phyloP scores from a whole-genome alignment of 1,140 invertebrate species.

The Drosophila parabipectinata region DNA sequence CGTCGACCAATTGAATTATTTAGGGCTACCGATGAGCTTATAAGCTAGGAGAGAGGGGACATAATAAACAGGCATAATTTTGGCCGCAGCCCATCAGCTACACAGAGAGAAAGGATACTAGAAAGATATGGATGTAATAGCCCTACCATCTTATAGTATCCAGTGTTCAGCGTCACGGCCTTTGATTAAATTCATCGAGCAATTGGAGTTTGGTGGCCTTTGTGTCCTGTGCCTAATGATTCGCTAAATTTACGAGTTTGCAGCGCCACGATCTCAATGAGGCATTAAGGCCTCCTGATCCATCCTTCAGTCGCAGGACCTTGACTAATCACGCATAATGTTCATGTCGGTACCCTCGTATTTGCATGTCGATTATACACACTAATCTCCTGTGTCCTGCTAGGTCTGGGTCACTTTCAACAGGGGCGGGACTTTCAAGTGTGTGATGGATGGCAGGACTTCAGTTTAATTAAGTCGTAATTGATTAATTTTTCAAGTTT shows the following conservation, averaged over 20 bases:
- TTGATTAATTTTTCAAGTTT: constrained; percentile 47
- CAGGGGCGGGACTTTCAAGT: constrained; percentile 9
- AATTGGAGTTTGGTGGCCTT: constrained; percentile 32
- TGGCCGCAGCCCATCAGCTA: constrained; percentile 37
- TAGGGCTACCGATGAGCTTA: constrained; percentile 34
- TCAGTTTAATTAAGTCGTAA: constrained; percentile 67
- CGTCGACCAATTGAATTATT: constrained; percentile 65
- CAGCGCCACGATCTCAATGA: constrained; percentile 55
- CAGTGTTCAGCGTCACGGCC: constrained; percentile 16
- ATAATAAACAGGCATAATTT: constrained; percentile 53
- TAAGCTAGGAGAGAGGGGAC: constrained; percentile 9
- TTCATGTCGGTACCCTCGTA: constrained; percentile 21
- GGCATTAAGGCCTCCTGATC: constrained; percentile 35
- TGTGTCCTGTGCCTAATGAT: constrained; percentile 68
- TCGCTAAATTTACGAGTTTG: constrained; percentile 69
- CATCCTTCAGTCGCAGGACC: constrained; percentile 2
- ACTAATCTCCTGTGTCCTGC: constrained; percentile 52
- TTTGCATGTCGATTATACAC: constrained; percentile 57
- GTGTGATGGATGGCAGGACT: constrained; percentile 5
- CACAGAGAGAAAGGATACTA: neutral
- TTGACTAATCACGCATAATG: constrained; percentile 69
- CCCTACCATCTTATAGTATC: constrained; percentile 30
- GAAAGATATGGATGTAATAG: constrained; percentile 8
- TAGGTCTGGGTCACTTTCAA: constrained; percentile 6
- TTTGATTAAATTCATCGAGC: constrained; percentile 37